Conservation (phyloP, 2,888 invertebrate genomes). For the Hemithea aestivaria region DNA sequence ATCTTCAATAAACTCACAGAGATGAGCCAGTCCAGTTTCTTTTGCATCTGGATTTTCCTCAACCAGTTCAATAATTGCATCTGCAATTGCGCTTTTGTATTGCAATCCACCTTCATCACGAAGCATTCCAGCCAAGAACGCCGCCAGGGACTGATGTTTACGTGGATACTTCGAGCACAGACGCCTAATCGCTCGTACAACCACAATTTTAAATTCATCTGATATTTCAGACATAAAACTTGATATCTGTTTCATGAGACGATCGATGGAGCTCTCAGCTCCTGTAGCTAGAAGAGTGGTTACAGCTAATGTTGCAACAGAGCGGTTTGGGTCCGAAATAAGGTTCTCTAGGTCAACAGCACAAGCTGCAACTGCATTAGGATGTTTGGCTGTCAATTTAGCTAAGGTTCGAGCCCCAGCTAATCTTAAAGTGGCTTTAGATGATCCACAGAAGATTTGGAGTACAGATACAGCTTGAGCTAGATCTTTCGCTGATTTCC, state of each 20-base stretch:
- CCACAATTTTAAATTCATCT: constrained; percentile 99
- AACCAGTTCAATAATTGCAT: constrained; percentile 97
- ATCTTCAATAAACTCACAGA: constrained; percentile 99
- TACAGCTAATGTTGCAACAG: constrained; percentile 98
- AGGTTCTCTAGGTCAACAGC: constrained; percentile 98
- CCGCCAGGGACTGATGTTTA: constrained; percentile 97
- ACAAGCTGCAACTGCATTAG: constrained; percentile 97
- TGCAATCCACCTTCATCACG: constrained; percentile 98
- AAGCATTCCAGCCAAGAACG: constrained; percentile 97
- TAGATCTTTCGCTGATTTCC: constrained; percentile 91
- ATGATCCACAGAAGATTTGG: constrained; percentile 98
- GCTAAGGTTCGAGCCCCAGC: constrained; percentile 99
- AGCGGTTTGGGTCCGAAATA: constrained; percentile 98
- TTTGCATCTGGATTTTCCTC: constrained; percentile 99
- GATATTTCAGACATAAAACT: constrained; percentile 99
- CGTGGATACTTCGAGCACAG: constrained; percentile 97
- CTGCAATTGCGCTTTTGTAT: constrained; percentile 98
- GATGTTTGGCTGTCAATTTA: constrained; percentile 96
- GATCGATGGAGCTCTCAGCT: constrained; percentile 97
- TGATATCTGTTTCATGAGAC: constrained; percentile 99
- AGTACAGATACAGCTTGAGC: constrained; percentile 97
- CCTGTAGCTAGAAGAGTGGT: constrained; percentile 99
- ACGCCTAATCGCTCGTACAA: constrained; percentile 94
- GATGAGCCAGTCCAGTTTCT: constrained; percentile 96
- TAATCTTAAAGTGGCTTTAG: constrained; percentile 96